Evolutionary conservation across 2,113 vertebrate species (phyloP).

Genomic region (Rhinoderma darwinii): DNA sequence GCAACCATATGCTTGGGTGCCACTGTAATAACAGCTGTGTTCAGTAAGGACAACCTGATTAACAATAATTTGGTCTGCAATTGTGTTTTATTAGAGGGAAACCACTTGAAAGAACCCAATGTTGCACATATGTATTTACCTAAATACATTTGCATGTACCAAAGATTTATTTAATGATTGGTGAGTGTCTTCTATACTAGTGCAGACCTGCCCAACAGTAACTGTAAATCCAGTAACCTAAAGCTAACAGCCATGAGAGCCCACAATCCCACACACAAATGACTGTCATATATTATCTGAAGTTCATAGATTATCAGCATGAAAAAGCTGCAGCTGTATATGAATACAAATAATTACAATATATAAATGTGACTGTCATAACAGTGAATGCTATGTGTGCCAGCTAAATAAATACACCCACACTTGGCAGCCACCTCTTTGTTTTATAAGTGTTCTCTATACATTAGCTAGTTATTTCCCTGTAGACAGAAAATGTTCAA

Average conservation of each 20-base stretch:
- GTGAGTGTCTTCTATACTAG: neutral
- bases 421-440: conserved; percentile 44
- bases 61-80: too few species aligned
- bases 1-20: too few species aligned
- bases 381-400: conserved; percentile 8
- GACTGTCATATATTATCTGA: conserved; percentile 12
- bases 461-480: conserved; percentile 50
- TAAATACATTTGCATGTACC: too few species aligned
- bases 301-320: conserved; percentile 1
- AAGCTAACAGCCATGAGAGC: neutral
- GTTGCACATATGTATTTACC: too few species aligned
- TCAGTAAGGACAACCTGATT: too few species aligned
- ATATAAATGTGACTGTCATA: conserved; percentile 47
- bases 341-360: conserved; percentile 19
- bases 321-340: conserved; percentile 5
- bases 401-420: conserved; percentile 44
- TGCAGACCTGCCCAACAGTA: neutral
- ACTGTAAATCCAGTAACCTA: neutral
- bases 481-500: conserved; percentile 47
- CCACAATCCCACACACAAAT: neutral
- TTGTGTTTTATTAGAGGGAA: too few species aligned
- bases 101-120: too few species aligned
- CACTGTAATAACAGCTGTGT: too few species aligned
- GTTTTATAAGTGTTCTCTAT: conserved; percentile 49
- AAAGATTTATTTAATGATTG: too few species aligned